Conservation (phyloP, 2,888 invertebrate genomes). For the Sarcophaga carnaria region DNA sequence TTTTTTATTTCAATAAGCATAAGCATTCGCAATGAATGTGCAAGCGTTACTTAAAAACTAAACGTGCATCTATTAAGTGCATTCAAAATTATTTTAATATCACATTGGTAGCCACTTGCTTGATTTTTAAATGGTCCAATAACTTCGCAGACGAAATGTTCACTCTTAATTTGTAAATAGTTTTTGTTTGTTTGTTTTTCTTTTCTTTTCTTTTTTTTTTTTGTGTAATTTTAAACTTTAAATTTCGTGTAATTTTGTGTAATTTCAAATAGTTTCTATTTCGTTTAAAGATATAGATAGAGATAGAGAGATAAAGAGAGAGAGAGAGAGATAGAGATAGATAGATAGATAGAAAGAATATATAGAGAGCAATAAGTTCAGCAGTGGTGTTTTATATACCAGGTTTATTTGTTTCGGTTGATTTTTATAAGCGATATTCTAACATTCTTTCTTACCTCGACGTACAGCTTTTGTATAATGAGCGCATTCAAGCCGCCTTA, state of each 20-base stretch:
- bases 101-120: not conserved
- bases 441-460: slow-evolving; percentile 63
- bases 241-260: too few relatives aligned
- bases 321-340: too few relatives aligned
- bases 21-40: not conserved
- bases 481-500: slow-evolving; percentile 62
- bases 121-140: not conserved
- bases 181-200: too few relatives aligned
- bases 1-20: not conserved
- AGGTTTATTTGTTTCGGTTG: slow-evolving; percentile 13
- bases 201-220: too few relatives aligned
- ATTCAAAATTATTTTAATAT: not conserved
- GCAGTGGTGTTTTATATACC: slow-evolving; percentile 20
- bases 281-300: too few relatives aligned
- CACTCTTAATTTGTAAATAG: not conserved
- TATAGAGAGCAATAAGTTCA: slow-evolving; percentile 3
- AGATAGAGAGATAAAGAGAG: too few relatives aligned
- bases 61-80: not conserved
- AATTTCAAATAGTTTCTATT: too few relatives aligned
- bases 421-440: slow-evolving; percentile 3
- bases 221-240: too few relatives aligned
- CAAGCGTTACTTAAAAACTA: not conserved
- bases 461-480: slow-evolving; percentile 60
- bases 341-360: too few relatives aligned
- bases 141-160: not conserved